Evolutionary conservation across 2,113 vertebrate genomes (phyloP), one percentile per base, ranked within the genome.

Genomic region (Columba livia): DNA sequence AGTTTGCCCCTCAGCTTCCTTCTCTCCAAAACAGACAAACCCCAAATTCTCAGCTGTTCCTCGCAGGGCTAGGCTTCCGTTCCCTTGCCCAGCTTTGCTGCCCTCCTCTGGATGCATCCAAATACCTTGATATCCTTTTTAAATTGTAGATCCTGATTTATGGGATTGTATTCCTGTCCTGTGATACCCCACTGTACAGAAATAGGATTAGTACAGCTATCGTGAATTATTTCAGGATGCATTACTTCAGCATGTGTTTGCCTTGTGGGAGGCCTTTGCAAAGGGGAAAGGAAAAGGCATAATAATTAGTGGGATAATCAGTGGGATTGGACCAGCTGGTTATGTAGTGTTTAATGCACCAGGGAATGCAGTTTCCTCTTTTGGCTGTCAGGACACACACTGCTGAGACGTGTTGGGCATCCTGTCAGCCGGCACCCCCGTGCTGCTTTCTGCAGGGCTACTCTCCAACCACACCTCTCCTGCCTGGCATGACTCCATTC

Each of bases 291-390:
- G 9, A 34, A 62, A 72, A 5, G 19, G 15, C 32, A 42, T 29
- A n/a, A 51, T 61, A 42, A 48, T 40, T 13, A 51, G n/a, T 26
- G 23, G 44, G 24, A 50, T 51, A 51, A 51, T 82, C 6, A 34
- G 61, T 4, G 6, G 36, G 23, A 60, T 60, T 60, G 9, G 47
- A 53, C 5, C 0, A 0, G 4, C 7, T 67, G 26, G 1, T 47
- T 36, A 24, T 9, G 9, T 7, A 15, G 44, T 47, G 44, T 47
- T 47, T 47, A 47, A 47, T 47, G 44, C 18, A 47, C 44, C 9
- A 19, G 17, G 9, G 40, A 15, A 56, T 36, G 32, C 0, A 0
- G 19, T 80, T 56, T 80, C 18, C 32, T 19, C 19, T 56, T 51
- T 24, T 34, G 51, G 62, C 15, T 34, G 19, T 19, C 25, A 19